Percentiles rank a stretch among this genome's conserved stretches.
phyloP scores from a whole-genome alignment of 2,113 vertebrate species.

The Chlamydotis undulata region DNA sequence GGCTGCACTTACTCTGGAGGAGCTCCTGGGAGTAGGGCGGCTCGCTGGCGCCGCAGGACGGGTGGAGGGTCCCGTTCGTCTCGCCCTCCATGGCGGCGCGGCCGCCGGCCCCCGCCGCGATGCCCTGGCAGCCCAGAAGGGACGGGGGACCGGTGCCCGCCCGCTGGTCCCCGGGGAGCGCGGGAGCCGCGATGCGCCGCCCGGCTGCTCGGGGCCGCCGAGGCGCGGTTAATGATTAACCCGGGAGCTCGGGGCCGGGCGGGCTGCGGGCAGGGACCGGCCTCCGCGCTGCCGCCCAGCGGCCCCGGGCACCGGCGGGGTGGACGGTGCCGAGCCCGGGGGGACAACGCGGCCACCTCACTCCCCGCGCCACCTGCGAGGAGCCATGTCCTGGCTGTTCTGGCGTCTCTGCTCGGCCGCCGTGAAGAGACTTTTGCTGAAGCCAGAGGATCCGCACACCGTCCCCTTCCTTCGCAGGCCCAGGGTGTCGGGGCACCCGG shows the following conservation, averaged over 20 bases:
- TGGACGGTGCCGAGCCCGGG: not conserved
- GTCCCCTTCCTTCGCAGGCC: not conserved
- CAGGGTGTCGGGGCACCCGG: too few species aligned
- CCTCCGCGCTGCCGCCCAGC: not conserved
- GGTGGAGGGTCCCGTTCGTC: not conserved
- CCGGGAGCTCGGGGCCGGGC: not conserved
- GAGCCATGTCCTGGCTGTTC: not conserved
- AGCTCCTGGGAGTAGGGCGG: slow-evolving; percentile 42
- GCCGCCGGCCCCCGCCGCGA: not conserved
- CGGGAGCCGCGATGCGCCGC: not conserved
- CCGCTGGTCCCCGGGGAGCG: not conserved
- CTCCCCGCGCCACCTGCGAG: rapidly evolving
- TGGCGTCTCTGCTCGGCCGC: too few species aligned
- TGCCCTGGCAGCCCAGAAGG: not conserved
- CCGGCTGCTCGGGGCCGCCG: not conserved
- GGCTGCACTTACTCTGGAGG: slow-evolving; percentile 31
- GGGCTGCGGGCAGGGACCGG: not conserved
- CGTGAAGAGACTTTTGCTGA: not conserved
- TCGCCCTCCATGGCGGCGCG: not conserved
- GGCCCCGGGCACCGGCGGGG: not conserved
- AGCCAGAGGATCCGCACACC: not conserved
- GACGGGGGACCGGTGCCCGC: too few species aligned
- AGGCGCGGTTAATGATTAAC: slow-evolving; percentile 7
- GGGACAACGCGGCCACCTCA: not conserved
- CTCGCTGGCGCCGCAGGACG: not conserved